Base-by-base conservation (phyloP, 2,797 vertebrate genomes). In the Macropus fuliginosus region DNA sequence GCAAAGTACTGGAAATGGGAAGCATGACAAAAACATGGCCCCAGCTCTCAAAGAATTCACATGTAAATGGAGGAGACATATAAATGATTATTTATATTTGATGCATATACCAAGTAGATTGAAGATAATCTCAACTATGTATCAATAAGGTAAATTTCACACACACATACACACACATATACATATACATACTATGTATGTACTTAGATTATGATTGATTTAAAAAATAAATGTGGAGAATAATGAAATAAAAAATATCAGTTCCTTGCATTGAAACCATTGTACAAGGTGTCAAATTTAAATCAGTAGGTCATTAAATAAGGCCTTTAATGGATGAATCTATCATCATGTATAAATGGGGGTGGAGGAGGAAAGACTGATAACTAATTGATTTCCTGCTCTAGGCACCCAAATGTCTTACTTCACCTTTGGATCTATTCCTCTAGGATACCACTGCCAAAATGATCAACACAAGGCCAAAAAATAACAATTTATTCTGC, bases 301-400 rank as follows among this genome's bases (percentile, higher is more conserved):
- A 93, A 91, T 74, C 89, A 91, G 34, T 52, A 87, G 4, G 92
- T 94, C 57, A 93, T 95, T 96, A 87, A 95, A 89, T 56, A 94
- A 56, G 59, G 4, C 28, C 54, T 91, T 95, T 94, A 94, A 91
- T 94, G 94, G 92, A 46, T 50, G 74, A 91, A 62, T 91, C 95
- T 90, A 91, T 94, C 91, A 54, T 34, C 62, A 91, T 89, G 93
- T 91, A 24, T 95, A 94, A 96, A 94, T 95, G 81, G 28, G n/a
- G 89, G 91, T 89, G 34, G 57, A 92, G 27, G 93, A 91, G 40
- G 14, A 93, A 92, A 94, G n/a, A 91, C 66, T 95, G 92, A n/a
- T 62, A 93, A 93, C 97, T 97, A 96, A 98, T 97, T 97, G 96
- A 91, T 95, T 97, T 93, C 91, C 94, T 96, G 97, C 97, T 96